phyloP scores from a whole-genome alignment of 23 tunicate species.

The Ascidia mentula region DNA sequence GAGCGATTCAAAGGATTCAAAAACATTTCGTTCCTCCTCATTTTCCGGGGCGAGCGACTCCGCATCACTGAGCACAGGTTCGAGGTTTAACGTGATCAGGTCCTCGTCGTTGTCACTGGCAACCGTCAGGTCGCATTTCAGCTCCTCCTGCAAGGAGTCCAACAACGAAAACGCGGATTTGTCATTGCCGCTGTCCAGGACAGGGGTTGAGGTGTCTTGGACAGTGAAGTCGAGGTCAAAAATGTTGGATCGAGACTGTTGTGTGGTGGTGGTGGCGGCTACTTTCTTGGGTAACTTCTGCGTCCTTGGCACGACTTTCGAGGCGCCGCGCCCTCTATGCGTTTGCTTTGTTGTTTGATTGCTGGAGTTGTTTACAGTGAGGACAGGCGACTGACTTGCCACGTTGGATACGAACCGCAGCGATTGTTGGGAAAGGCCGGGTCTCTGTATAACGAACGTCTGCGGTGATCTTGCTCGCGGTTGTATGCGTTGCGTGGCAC shows the following conservation, averaged over 20 bases:
- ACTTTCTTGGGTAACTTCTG: background rate
- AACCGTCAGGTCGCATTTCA: conserved; percentile 20
- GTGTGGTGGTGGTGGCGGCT: too few species aligned
- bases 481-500: background rate
- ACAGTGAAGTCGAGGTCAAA: conserved; percentile 52
- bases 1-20: conserved; percentile 83
- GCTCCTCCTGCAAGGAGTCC: conserved; percentile 44
- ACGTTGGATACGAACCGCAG: conserved; percentile 1
- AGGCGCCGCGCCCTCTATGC: background rate
- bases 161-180: conserved; percentile 4
- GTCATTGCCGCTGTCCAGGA: background rate
- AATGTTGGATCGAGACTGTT: conserved; percentile 5
- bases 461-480: background rate
- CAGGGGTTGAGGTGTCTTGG: background rate
- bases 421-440: background rate
- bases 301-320: background rate
- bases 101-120: conserved; percentile 65
- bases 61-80: conserved; percentile 63
- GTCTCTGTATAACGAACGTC: background rate
- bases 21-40: conserved; percentile 90
- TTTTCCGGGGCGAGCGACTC: conserved; percentile 47
- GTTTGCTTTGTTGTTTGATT: background rate
- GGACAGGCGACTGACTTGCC: conserved; percentile 11
- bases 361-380: conserved; percentile 19
- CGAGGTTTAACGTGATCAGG: conserved; percentile 73